These are phyloP conservation scores for Papilio elwesi DNA, from an alignment of 2,888 invertebrate genomes.

Conservation along the genomic window DNA sequence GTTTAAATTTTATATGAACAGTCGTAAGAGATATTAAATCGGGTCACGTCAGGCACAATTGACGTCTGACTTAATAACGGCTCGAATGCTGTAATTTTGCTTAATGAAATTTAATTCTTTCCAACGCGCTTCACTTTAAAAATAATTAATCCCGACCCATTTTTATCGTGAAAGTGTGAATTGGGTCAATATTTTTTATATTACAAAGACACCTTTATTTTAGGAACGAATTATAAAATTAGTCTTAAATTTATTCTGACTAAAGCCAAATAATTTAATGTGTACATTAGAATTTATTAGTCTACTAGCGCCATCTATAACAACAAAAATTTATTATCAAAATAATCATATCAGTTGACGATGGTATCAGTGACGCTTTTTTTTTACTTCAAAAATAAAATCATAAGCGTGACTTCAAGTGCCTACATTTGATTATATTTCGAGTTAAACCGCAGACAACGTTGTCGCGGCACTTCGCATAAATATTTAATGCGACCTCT, in stretches of 20 bases:
- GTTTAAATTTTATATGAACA: conserved; percentile 40
- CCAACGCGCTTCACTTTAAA: conserved; percentile 13
- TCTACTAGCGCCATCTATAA: no score
- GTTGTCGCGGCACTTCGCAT: background rate
- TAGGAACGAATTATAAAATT: no score
- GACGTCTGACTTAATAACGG: conserved; percentile 47
- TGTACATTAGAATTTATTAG: no score
- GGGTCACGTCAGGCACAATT: conserved; percentile 54
- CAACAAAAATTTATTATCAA: no score
- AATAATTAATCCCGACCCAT: conserved; percentile 15
- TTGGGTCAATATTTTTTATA: conserved; percentile 16
- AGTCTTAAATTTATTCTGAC: no score
- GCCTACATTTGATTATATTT: conserved; percentile 3
- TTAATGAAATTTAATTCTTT: conserved; percentile 28
- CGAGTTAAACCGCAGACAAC: background rate
- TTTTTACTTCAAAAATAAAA: background rate
- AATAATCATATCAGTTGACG: background rate
- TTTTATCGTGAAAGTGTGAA: conserved; percentile 2
- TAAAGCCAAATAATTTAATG: no score
- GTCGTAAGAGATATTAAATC: conserved; percentile 45
- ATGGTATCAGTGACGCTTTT: background rate
- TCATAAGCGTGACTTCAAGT: conserved; percentile 1
- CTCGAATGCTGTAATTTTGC: conserved; percentile 28
- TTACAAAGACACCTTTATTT: background rate
- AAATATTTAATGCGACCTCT: conserved; percentile 12